phyloP scores from a whole-genome alignment of 1,140 invertebrate species.

The Monochamus saltuarius region DNA sequence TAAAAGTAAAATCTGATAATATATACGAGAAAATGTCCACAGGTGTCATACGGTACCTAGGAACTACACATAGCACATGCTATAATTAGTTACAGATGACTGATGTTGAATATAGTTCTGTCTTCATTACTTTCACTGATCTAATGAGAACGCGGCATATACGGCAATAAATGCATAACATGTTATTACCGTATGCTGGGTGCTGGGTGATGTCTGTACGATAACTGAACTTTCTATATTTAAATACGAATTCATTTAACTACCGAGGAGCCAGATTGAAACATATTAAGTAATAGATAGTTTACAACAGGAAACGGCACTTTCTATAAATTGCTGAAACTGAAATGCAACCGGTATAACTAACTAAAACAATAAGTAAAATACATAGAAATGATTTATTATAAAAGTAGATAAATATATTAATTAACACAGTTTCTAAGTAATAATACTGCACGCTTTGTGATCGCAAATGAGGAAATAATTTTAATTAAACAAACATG shows the following conservation, averaged over 20 bases:
- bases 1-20: too few relatives aligned
- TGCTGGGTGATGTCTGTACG: too few relatives aligned
- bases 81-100: slow-evolving; percentile 9
- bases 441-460: slow-evolving; percentile 47
- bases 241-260: background rate
- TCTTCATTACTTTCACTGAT: slow-evolving; percentile 13
- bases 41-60: too few relatives aligned
- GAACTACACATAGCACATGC: too few relatives aligned
- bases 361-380: slow-evolving; percentile 2
- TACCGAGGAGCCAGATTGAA: background rate
- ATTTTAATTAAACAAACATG: slow-evolving; percentile 30
- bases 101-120: background rate
- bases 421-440: slow-evolving; percentile 47
- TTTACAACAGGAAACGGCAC: background rate
- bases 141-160: slow-evolving; percentile 11
- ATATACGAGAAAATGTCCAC: too few relatives aligned
- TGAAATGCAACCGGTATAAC: background rate
- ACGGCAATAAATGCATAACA: background rate
- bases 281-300: background rate
- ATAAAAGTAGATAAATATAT: slow-evolving; percentile 37
- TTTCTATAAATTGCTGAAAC: background rate
- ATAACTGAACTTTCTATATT: too few relatives aligned
- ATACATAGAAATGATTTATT: slow-evolving; percentile 33
- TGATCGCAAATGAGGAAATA: slow-evolving; percentile 30
- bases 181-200: too few relatives aligned